Evolutionary conservation across 1,140 invertebrate species (phyloP).

Genomic region (Nymphalis io): DNA sequence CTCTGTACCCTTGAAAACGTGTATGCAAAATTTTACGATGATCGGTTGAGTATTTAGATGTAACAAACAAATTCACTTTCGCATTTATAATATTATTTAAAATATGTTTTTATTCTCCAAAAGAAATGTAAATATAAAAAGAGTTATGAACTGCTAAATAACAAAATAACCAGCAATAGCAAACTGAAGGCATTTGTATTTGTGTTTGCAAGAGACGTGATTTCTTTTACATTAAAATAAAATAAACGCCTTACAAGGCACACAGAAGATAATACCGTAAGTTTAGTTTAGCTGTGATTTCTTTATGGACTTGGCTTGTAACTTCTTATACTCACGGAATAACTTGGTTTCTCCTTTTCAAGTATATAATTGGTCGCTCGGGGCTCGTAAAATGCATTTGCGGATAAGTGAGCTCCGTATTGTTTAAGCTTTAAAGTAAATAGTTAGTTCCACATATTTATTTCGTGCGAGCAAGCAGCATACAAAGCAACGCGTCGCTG

Average conservation of each 20-base stretch:
- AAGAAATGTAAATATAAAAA: background rate
- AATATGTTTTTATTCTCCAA: background rate
- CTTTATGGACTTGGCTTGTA: constrained; percentile 5
- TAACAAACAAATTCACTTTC: too few species aligned
- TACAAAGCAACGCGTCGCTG: constrained; percentile 39
- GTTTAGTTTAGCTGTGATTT: constrained; percentile 20
- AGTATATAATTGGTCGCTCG: constrained; percentile 29
- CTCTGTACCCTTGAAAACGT: too few species aligned
- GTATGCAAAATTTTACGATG: too few species aligned
- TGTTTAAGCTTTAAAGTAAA: constrained; percentile 37
- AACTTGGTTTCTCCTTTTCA: constrained; percentile 24
- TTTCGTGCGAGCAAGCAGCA: constrained; percentile 28
- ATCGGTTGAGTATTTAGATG: too few species aligned
- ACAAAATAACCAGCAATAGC: background rate
- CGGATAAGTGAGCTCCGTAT: constrained; percentile 29
- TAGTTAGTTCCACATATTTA: constrained; percentile 39
- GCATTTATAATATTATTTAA: background rate
- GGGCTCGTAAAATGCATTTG: constrained; percentile 37
- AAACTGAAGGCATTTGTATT: background rate
- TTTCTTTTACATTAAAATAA: background rate
- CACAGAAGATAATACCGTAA: background rate
- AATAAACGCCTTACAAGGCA: background rate
- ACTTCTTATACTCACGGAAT: constrained; percentile 10
- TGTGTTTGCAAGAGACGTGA: background rate
- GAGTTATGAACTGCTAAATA: background rate